A percentile compares a stretch with the other conserved stretches of the same genome.
Evolutionary conservation across 2,888 invertebrate genomes (phyloP).

Genomic region (Eupeodes latifasciatus): DNA sequence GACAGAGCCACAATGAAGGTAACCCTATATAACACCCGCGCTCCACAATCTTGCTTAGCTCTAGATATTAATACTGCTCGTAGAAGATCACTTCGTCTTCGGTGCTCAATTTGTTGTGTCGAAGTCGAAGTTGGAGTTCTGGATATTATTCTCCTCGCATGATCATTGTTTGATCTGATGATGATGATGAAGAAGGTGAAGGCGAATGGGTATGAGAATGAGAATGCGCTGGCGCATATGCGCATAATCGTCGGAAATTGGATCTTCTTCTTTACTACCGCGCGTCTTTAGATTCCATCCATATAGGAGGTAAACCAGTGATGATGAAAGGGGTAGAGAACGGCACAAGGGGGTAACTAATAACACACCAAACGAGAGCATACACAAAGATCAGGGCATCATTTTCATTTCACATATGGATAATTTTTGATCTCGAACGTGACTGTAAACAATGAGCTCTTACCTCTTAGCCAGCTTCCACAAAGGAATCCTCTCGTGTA

Average conservation of each 20-base stretch:
- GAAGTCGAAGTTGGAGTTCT: slow-evolving; percentile 45
- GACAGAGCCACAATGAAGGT: slow-evolving; percentile 34
- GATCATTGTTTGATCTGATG: slow-evolving; percentile 31
- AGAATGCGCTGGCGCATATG: slow-evolving; percentile 46
- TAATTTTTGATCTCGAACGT: slow-evolving; percentile 77
- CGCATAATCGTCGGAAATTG: slow-evolving; percentile 73
- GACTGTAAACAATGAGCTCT: slow-evolving; percentile 75
- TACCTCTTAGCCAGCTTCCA: slow-evolving; percentile 6
- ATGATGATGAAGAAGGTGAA: background rate
- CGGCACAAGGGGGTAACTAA: slow-evolving; percentile 37
- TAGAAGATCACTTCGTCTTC: slow-evolving; percentile 32
- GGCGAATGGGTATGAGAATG: background rate
- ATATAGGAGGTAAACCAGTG: slow-evolving; percentile 1
- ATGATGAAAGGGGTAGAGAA: background rate
- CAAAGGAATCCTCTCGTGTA: background rate
- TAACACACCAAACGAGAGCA: slow-evolving; percentile 74
- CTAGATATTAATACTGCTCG: background rate
- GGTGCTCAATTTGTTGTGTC: slow-evolving; percentile 49
- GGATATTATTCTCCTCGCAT: slow-evolving; percentile 61
- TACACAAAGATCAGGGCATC: slow-evolving; percentile 71
- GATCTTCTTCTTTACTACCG: slow-evolving; percentile 59
- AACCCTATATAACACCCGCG: slow-evolving; percentile 36
- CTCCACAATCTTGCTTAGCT: slow-evolving; percentile 30
- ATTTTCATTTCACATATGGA: slow-evolving; percentile 79
- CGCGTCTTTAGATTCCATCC: background rate